Base-by-base conservation (phyloP, 2,797 vertebrate genomes). In the Halcyon leucocephala region DNA sequence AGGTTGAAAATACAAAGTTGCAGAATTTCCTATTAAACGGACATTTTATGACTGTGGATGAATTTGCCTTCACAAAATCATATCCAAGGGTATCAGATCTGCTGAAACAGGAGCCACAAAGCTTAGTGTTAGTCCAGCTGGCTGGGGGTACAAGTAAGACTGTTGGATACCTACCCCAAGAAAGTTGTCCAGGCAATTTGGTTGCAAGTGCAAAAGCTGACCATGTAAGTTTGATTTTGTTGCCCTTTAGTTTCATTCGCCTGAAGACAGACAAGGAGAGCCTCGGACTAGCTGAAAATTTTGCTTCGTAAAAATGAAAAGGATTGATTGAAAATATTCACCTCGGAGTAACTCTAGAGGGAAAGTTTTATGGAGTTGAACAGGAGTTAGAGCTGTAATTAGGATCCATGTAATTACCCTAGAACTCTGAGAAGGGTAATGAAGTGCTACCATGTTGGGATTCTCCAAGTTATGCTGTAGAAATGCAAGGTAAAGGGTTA, bases 171-270 rank as follows among this genome's bases (percentile, higher is more conserved):
- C 16, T 39, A 29, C 67, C 54, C 29, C 49, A 33, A 46, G n/a
- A 12, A 48, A 65, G 25, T 25, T 49, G 25, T 26, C 14, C 22
- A 9, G 3, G 4, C 41, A 12, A 5, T 37, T 60, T 12, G 14
- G 21, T 6, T 31, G 46, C 10, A 21, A 33, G 28, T 5, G 15
- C 10, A 16, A 51, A 39, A 61, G 6, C 25, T 21, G n/a, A 9
- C 42, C 4, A 2, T 0, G 5, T 5, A 3, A 2, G 6, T 6
- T 54, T 42, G 26, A 5, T 44, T 51, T 67, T 57, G 42, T 28
- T 57, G 37, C 46, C 18, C 22, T 18, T 64, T 7, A 35, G 39
- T 15, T 74, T 70, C 26, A 7, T 35, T 58, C 26, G 17, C 25
- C 49, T 19, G 16, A 41, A 58, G 14, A 54, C 17, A 58, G 28